Conservation (phyloP, 1,140 invertebrate species). For the Drosophila fuyamai region DNA sequence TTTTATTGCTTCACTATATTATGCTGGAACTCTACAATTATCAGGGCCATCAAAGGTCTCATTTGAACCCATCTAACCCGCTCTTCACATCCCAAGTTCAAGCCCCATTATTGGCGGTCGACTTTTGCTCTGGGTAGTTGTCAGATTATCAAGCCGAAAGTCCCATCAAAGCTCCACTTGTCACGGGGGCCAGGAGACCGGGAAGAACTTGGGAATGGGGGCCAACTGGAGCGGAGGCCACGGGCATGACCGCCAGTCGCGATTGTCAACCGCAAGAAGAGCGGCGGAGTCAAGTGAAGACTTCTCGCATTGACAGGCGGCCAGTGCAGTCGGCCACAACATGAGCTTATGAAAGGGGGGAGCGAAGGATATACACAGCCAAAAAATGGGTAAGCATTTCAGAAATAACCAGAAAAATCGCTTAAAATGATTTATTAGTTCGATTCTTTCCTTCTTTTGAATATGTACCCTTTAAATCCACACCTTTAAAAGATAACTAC, state of each 20-base stretch:
- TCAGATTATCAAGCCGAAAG: slow-evolving; percentile 8
- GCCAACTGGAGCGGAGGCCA: slow-evolving; percentile 26
- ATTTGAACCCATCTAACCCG: neutral
- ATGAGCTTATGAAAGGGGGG: neutral
- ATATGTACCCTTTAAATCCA: no score
- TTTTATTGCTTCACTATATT: no score
- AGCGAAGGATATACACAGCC: neutral
- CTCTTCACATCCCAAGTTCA: slow-evolving; percentile 1
- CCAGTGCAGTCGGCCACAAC: slow-evolving; percentile 44
- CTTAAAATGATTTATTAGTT: no score
- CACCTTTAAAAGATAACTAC: no score
- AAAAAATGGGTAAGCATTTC: neutral
- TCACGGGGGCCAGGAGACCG: slow-evolving; percentile 11
- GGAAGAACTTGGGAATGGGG: neutral
- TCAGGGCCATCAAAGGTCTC: neutral
- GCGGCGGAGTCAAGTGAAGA: slow-evolving; percentile 52
- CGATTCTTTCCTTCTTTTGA: no score
- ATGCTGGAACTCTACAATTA: neutral
- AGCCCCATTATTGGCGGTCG: neutral
- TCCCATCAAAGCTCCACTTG: slow-evolving; percentile 40
- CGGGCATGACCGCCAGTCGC: slow-evolving; percentile 43
- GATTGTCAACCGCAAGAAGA: slow-evolving; percentile 66
- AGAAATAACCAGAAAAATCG: no score
- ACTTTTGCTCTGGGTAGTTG: neutral
- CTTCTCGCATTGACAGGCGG: slow-evolving; percentile 65